Percentiles rank a stretch among this genome's conserved stretches.
phyloP scores from a whole-genome alignment of 2,888 invertebrate genomes.

The Cremastobaeus sp. region DNA sequence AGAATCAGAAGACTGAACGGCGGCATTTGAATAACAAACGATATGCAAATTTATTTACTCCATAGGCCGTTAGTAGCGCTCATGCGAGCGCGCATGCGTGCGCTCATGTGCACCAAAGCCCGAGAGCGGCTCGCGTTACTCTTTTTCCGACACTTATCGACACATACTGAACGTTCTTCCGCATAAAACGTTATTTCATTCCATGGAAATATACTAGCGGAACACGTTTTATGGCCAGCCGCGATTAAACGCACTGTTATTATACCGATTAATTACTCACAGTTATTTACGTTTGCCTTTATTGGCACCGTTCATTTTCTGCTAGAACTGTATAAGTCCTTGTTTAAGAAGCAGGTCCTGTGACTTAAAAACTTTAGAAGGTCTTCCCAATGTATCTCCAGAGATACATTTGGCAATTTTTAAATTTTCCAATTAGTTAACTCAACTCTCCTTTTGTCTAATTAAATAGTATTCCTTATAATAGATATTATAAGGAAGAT shows the following conservation, averaged over 20 bases:
- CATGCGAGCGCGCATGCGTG: constrained; percentile 52
- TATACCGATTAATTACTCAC: constrained; percentile 30
- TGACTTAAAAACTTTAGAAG: too few species aligned
- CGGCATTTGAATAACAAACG: constrained; percentile 77
- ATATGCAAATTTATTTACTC: constrained; percentile 73
- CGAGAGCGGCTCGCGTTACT: constrained; percentile 25
- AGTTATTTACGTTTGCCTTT: constrained; percentile 17
- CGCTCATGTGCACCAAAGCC: constrained; percentile 31
- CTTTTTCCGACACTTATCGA: constrained; percentile 59
- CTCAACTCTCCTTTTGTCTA: too few species aligned
- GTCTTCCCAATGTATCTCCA: too few species aligned
- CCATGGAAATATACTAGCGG: constrained; percentile 50
- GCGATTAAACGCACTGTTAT: constrained; percentile 30
- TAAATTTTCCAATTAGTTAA: too few species aligned
- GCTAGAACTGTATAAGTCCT: constrained; percentile 12
- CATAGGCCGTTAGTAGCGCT: constrained; percentile 57
- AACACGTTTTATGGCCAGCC: constrained; percentile 38
- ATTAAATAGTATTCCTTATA: too few species aligned
- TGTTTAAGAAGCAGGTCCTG: too few species aligned
- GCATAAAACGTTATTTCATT: constrained; percentile 44
- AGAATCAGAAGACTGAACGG: constrained; percentile 72
- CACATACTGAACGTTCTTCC: constrained; percentile 45
- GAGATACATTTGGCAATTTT: too few species aligned
- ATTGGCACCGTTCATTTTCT: constrained; percentile 32
- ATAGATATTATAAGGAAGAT: too few species aligned